Percentiles rank a stretch among this genome's conserved stretches.
phyloP scores from a whole-genome alignment of 2,113 vertebrate genomes.

The Hydrochoerus hydrochaeris region DNA sequence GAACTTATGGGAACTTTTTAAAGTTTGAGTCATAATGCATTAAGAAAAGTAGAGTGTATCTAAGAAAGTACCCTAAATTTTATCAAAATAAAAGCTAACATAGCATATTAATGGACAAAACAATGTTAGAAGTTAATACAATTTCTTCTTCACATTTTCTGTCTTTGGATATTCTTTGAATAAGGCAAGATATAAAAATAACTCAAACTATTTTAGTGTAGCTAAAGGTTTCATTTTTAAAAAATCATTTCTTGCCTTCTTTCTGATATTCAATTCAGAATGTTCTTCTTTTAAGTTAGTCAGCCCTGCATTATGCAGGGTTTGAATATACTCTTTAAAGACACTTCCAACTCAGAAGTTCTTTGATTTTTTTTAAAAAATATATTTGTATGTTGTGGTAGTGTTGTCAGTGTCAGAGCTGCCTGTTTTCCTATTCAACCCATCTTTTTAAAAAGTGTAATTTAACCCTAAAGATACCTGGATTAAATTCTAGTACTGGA shows the following conservation, averaged over 20 bases:
- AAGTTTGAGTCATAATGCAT: neutral
- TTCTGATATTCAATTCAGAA: slow-evolving; percentile 53
- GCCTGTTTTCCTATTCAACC: slow-evolving; percentile 19
- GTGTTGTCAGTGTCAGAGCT: slow-evolving; percentile 33
- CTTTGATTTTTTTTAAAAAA: slow-evolving; percentile 61
- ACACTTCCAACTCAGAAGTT: slow-evolving; percentile 11
- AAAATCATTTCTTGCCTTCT: slow-evolving; percentile 59
- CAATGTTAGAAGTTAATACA: slow-evolving; percentile 10
- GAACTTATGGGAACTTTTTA: neutral
- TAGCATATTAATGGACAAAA: neutral
- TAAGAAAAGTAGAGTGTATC: neutral
- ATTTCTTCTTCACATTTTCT: slow-evolving; percentile 38
- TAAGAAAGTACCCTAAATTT: slow-evolving; percentile 10
- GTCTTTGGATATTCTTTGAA: slow-evolving; percentile 44
- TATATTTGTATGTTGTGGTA: slow-evolving; percentile 10
- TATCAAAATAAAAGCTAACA: neutral
- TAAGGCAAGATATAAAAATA: slow-evolving; percentile 50
- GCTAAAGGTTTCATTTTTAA: slow-evolving; percentile 58
- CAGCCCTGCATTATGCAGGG: slow-evolving; percentile 51
- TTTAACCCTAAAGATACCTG: neutral
- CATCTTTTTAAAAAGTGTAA: slow-evolving; percentile 17
- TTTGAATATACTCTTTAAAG: slow-evolving; percentile 58
- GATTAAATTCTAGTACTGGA: neutral
- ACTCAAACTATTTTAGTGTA: slow-evolving; percentile 61
- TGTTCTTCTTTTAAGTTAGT: slow-evolving; percentile 65